Evolutionary conservation across 2,888 invertebrate species (phyloP).

Genomic region (Rhorus exstirpatorius): DNA sequence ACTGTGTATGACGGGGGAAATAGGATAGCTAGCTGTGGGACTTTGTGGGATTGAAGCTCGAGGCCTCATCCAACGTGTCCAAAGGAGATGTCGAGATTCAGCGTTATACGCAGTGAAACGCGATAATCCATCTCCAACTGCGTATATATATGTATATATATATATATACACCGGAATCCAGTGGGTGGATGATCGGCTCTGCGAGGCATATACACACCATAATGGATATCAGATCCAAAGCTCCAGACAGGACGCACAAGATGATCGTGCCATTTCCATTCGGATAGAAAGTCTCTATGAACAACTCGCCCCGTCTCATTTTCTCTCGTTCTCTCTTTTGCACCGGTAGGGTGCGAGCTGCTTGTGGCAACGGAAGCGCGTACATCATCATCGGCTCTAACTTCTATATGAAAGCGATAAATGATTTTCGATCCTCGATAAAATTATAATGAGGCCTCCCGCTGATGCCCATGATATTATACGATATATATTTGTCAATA

Average conservation of each 20-base stretch:
- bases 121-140: slow-evolving; percentile 55
- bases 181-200: slow-evolving; percentile 48
- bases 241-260: slow-evolving; percentile 43
- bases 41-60: slow-evolving; percentile 36
- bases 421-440: slow-evolving; percentile 52
- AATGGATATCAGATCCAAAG: slow-evolving; percentile 56
- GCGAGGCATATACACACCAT: slow-evolving; percentile 46
- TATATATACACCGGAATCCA: no score
- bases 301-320: slow-evolving; percentile 2
- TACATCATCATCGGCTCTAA: slow-evolving; percentile 25
- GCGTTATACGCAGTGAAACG: slow-evolving; percentile 43
- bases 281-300: slow-evolving; percentile 53
- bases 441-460: slow-evolving; percentile 51
- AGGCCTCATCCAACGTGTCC: slow-evolving; percentile 38
- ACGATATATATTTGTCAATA: slow-evolving; percentile 11
- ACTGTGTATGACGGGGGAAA: slow-evolving; percentile 5
- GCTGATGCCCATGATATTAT: slow-evolving; percentile 23
- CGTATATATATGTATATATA: slow-evolving; percentile 27
- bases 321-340: not conserved
- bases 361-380: slow-evolving; percentile 34
- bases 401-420: slow-evolving; percentile 48
- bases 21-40: slow-evolving; percentile 19
- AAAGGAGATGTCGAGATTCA: slow-evolving; percentile 51
- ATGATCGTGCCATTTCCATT: slow-evolving; percentile 63
- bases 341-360: not conserved